A percentile compares a stretch with the other conserved stretches of the same genome.
Evolutionary conservation across 1,140 invertebrate species (phyloP).

Genomic region (Macrobrachium rosenbergii): DNA sequence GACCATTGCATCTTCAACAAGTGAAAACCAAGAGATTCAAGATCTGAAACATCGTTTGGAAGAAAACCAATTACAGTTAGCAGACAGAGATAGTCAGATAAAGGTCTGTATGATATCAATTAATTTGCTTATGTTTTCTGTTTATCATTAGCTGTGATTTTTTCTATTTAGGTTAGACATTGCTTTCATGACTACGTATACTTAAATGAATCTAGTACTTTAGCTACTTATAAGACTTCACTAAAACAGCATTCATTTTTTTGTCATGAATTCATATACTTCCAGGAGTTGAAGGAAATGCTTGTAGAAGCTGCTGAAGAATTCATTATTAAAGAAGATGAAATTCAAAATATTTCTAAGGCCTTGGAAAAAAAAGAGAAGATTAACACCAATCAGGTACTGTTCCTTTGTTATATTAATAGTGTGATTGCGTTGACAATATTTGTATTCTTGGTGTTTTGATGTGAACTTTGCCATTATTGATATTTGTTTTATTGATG

Average conservation of each 20-base stretch:
- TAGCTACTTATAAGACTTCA: not conserved
- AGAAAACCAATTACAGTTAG: not conserved
- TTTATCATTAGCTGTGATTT: not conserved
- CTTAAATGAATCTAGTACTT: not conserved
- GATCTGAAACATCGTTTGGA: not conserved
- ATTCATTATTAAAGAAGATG: conserved; percentile 28
- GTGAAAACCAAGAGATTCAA: not conserved
- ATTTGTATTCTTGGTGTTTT: too few species aligned
- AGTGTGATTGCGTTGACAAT: too few species aligned
- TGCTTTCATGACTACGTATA: too few species aligned
- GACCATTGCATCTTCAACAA: not conserved
- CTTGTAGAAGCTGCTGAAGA: conserved; percentile 40
- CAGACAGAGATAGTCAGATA: not conserved
- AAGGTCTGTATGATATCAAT: too few species aligned
- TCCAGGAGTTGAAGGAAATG: conserved; percentile 36
- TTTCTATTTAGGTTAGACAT: too few species aligned
- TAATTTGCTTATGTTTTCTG: not conserved
- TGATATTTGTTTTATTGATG: too few species aligned
- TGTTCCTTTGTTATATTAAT: too few species aligned
- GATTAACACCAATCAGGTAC: not conserved
- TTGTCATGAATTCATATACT: not conserved
- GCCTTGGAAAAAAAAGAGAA: not conserved
- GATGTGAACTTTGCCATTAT: too few species aligned
- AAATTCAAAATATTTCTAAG: conserved; percentile 23
- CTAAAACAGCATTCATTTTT: not conserved